Base-by-base conservation (phyloP, 2,113 vertebrate species). In the Progne subis region DNA sequence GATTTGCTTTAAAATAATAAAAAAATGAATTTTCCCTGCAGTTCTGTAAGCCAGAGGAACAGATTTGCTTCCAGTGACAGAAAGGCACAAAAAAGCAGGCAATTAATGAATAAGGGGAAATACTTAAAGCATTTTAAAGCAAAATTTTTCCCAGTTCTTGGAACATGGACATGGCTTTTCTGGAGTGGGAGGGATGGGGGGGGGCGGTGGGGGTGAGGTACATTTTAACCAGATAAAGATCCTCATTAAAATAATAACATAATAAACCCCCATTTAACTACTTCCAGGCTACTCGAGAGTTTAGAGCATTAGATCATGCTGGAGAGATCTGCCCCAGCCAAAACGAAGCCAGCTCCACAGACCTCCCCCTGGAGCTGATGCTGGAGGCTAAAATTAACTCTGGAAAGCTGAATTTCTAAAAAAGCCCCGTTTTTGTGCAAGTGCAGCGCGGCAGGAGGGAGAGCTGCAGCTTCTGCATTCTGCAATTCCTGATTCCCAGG, bases 251-350 rank as follows among this genome's bases (percentile, higher is more conserved):
- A 59, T 9, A 68, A 86, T 37, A 32, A 86, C 15, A 25, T 5
- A 49, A 56, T 28, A 56, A 57, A 32, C 25, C 3, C 21, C 31
- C 1, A 9, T 86, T 90, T 87, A 93, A 95, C 85, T 67, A 49
- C 71, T 96, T 88, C 80, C 92, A 96, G 88, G 64, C 88, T 92
- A 59, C 20, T 46, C 12, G 80, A 94, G 86, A 88, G 88, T 86
- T 96, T 90, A 11, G 60, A 94, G 88, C 82, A 96, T 96, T 92
- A 92, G 93, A 56, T 96, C 95, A 96, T 84, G 79, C 82, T 86
- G 82, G 76, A 83, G 93, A 92, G 44, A 68, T 53, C 72, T 44
- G 46, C 80, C 65, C 85, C 76, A 88, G 90, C 60, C 82, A 39
- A 44, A 78, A 86, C 6, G 49, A 86, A 96, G 90, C 72, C 85